Evolutionary conservation across 2,888 invertebrate genomes (phyloP).

Genomic region (Isotomurus palustris): DNA sequence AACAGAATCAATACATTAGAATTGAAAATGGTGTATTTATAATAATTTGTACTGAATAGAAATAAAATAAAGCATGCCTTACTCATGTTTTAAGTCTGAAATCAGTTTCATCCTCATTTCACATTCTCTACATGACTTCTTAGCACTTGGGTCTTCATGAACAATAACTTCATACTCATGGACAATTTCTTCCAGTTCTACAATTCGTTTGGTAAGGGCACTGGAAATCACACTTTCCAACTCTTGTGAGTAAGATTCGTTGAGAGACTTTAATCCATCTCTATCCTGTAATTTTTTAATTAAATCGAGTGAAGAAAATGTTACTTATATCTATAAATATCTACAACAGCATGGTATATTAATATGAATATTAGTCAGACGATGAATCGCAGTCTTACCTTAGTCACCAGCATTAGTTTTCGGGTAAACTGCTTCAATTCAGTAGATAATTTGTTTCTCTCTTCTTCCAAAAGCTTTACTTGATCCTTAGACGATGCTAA

Average conservation of each 20-base stretch:
- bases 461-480: conserved; percentile 15
- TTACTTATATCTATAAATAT: background rate
- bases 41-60: background rate
- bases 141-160: conserved; percentile 24
- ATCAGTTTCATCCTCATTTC: conserved; percentile 25
- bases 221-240: conserved; percentile 36
- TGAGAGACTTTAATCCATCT: conserved; percentile 41
- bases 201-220: conserved; percentile 37
- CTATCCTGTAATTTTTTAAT: conserved; percentile 33
- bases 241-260: conserved; percentile 45
- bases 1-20: background rate
- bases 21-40: background rate
- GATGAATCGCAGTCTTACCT: conserved; percentile 24
- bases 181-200: conserved; percentile 35
- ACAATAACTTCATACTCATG: conserved; percentile 37
- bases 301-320: background rate
- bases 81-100: conserved; percentile 26
- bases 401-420: conserved; percentile 31
- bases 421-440: conserved; percentile 34
- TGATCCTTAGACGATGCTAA: conserved; percentile 14
- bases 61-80: conserved; percentile 5
- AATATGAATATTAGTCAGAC: no score
- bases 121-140: conserved; percentile 39
- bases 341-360: background rate
- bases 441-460: conserved; percentile 20